Evolutionary conservation across 2,797 vertebrate genomes (phyloP).

Genomic region (Coregonus sp.): DNA sequence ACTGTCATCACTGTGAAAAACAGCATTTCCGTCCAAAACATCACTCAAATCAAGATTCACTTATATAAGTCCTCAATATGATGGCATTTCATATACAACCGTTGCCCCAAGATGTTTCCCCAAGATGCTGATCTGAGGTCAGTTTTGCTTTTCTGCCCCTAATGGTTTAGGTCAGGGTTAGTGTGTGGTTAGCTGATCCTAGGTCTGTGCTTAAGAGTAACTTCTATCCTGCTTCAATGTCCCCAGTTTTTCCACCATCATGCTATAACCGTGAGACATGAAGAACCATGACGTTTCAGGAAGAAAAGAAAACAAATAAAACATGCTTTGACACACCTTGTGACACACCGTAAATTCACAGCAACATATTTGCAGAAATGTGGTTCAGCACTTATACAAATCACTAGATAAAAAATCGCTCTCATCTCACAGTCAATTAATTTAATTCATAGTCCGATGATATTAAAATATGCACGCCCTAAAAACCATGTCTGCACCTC

Average conservation of each 20-base stretch:
- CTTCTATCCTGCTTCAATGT: background rate
- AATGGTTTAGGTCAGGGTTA: background rate
- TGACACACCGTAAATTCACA: slow-evolving; percentile 65
- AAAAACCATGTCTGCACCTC: slow-evolving; percentile 34
- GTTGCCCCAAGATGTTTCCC: too few species aligned
- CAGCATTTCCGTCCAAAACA: background rate
- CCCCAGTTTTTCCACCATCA: background rate
- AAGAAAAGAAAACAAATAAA: slow-evolving; percentile 27
- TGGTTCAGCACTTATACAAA: slow-evolving; percentile 60
- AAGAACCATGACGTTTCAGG: slow-evolving; percentile 18
- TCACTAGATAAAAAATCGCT: slow-evolving; percentile 50
- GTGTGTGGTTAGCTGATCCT: background rate
- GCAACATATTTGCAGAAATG: slow-evolving; percentile 69
- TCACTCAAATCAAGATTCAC: background rate
- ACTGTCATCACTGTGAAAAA: background rate
- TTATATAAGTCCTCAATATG: background rate
- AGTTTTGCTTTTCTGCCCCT: background rate
- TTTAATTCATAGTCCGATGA: background rate
- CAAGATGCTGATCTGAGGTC: background rate
- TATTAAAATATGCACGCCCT: slow-evolving; percentile 3
- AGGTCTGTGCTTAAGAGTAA: background rate
- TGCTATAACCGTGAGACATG: slow-evolving; percentile 32
- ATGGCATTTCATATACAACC: background rate
- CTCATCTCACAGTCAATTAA: slow-evolving; percentile 33
- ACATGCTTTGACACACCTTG: slow-evolving; percentile 44